Evolutionary conservation across 2,797 vertebrate species (phyloP), one percentile per base, ranked within the genome.

Genomic region (Acanthopagrus latus): DNA sequence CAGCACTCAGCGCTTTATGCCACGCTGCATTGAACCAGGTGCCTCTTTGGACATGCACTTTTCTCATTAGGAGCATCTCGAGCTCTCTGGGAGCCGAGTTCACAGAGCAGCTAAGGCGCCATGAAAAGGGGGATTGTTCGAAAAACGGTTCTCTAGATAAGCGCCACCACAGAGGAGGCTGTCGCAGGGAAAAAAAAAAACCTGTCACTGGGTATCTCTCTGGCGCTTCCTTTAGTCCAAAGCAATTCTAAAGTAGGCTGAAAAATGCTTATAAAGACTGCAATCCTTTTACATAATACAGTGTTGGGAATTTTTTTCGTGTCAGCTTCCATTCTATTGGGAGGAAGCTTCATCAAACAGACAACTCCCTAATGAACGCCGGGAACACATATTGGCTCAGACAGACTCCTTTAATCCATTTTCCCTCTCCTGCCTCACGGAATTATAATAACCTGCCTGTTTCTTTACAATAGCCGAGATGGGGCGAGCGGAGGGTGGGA

Each of bases 341-440:
- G 73, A 84, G 56, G 81, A 87, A 73, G 85, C 79, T 85, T 89
- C 74, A 82, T 87, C 84, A 90, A 90, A 89, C 83, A 87, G 74
- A 86, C 81, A 71, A 80, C 73, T 79, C 89, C 79, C 72, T 71
- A 52, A 77, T 59, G 81, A 74, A 88, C 41, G 47, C 46, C 65
- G 29, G 74, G 66, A 84, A 77, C 77, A 80, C 80, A 90, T 86
- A 86, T 85, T 87, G 83, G 89, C 88, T 85, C 82, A 83, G 89
- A 74, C 82, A 87, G 66, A 68, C 70, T 86, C 59, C 69, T 86
- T 83, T 86, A 88, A 88, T 90, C 84, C 78, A 77, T 80, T 80
- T 85, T 87, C 62, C 68, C 79, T 73, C 60, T 66, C 38, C 77
- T 86, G 79, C 64, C 66, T 71, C 51, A 9, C 60, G 64, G 78